A percentile compares a stretch with the other conserved stretches of the same genome.
Evolutionary conservation across 2,797 vertebrate genomes (phyloP).

Genomic region (Echeneis naucrates): DNA sequence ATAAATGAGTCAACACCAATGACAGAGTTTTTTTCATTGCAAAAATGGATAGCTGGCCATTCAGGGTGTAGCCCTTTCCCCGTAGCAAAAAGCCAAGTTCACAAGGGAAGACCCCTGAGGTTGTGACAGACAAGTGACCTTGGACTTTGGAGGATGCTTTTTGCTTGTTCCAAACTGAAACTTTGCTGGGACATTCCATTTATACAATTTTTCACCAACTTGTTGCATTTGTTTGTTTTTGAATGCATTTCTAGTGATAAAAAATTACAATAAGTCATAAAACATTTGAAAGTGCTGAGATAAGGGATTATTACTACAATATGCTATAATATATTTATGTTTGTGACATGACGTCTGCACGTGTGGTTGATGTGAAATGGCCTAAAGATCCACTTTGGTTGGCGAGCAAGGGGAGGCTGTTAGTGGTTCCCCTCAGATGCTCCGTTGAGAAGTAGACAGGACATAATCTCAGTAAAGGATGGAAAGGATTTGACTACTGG

Average conservation of each 20-base stretch:
- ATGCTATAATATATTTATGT: too few relatives aligned
- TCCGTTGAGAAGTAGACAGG: conserved; percentile 23
- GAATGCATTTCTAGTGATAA: conserved; percentile 5
- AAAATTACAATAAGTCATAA: conserved; percentile 8
- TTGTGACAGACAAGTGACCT: conserved; percentile 24
- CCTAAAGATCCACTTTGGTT: conserved; percentile 6
- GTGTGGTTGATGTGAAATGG: conserved; percentile 20
- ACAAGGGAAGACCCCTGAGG: conserved; percentile 9
- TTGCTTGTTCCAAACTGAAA: conserved; percentile 12
- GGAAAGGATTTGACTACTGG: conserved; percentile 27
- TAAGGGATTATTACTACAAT: conserved; percentile 17
- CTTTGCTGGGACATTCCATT: conserved; percentile 14
- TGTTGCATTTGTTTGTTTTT: conserved; percentile 16
- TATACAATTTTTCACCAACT: conserved; percentile 13
- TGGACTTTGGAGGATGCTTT: conserved; percentile 9
- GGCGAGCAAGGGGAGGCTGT: neutral
- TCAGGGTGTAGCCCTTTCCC: neutral
- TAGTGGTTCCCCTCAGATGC: conserved; percentile 23
- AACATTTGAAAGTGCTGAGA: conserved; percentile 10
- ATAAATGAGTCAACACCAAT: conserved; percentile 8
- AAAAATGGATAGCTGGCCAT: conserved; percentile 8
- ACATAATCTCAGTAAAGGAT: conserved; percentile 42
- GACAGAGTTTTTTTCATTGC: neutral
- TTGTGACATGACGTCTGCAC: neutral
- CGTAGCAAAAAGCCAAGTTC: conserved; percentile 13